Conservation (phyloP, 1,140 invertebrate species). For the Listronotus oregonensis region DNA sequence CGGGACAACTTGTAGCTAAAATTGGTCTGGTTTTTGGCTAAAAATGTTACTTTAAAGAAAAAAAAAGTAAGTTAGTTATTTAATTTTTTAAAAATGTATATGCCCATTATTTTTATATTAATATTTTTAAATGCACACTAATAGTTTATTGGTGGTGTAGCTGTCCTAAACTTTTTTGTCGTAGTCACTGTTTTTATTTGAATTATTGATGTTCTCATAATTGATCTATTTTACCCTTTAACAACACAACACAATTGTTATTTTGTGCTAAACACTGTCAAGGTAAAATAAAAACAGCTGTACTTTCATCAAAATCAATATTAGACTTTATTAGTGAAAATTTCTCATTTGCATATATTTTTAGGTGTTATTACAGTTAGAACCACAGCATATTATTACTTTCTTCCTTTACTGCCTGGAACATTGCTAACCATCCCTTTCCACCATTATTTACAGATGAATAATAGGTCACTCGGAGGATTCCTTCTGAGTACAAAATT, state of each 20-base stretch:
- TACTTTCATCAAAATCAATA: slow-evolving; percentile 6
- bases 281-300: slow-evolving; percentile 2
- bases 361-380: background rate
- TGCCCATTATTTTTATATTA: too few relatives aligned
- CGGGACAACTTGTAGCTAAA: too few relatives aligned
- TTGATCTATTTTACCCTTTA: background rate
- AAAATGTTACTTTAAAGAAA: too few relatives aligned
- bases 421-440: slow-evolving; percentile 45
- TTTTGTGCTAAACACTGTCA: too few relatives aligned
- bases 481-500: slow-evolving; percentile 36
- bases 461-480: slow-evolving; percentile 41
- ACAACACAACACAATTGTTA: background rate
- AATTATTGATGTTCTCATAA: slow-evolving; percentile 13
- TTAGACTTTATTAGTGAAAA: background rate
- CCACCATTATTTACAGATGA: slow-evolving; percentile 46
- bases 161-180: background rate
- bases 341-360: slow-evolving; percentile 3
- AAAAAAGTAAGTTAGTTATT: too few relatives aligned
- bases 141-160: too few relatives aligned
- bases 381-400: slow-evolving; percentile 5
- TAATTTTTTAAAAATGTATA: too few relatives aligned
- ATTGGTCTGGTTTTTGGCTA: too few relatives aligned
- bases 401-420: slow-evolving; percentile 45
- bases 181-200: slow-evolving; percentile 2
- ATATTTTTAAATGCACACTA: too few relatives aligned